Base-by-base conservation (phyloP, 2,113 vertebrate genomes). In the Zingel zingel region DNA sequence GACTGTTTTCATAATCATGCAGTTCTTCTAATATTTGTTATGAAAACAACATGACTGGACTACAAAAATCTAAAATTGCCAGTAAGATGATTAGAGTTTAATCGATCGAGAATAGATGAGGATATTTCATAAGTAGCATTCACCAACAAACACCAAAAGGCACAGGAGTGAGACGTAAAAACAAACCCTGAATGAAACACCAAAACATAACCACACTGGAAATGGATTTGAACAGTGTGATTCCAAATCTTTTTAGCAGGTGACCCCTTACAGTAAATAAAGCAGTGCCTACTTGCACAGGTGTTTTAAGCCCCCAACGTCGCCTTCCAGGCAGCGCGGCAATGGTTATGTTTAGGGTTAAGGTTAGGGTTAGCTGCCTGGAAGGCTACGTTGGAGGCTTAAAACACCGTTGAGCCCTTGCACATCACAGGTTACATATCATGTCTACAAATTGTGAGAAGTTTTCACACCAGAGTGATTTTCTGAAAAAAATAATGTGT, bases 61-160 rank as follows among this genome's bases (percentile, higher is more conserved):
- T 19, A 67, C 36, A 83, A 7, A 25, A 56, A 62, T 61, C 12
- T 66, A 13, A 58, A 2, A 63, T 2, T 30, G 13, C 27, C 7
- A 2, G 21, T 12, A 4, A 4, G 18, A 54, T 48, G 4, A 74
- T 23, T 27, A 16, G 56, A 50, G 25, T 63, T 50, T 51, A 19
- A 45, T 6, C 4, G 51, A 9, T 51, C 1, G 6, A 64, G 63
- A 45, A 67, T 9, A 18, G 19, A 50, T 76, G 1, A 33, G 5
- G 8, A 51, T 63, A 59, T 45, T 61, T 69, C 6, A 23, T 2
- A 62, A 54, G 19, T 58, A 66, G 12, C 45, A 23, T 81, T 81
- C 0, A 21, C n/a, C 47, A 73, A 25, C 14, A 57, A 89, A 87
- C 63, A 79, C 53, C 12, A 71, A 86, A 94, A 94, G 91, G 93